A percentile compares a stretch with the other conserved stretches of the same genome.
phyloP scores from a whole-genome alignment of 2,888 invertebrate species.

The Cremastinae sp. region DNA sequence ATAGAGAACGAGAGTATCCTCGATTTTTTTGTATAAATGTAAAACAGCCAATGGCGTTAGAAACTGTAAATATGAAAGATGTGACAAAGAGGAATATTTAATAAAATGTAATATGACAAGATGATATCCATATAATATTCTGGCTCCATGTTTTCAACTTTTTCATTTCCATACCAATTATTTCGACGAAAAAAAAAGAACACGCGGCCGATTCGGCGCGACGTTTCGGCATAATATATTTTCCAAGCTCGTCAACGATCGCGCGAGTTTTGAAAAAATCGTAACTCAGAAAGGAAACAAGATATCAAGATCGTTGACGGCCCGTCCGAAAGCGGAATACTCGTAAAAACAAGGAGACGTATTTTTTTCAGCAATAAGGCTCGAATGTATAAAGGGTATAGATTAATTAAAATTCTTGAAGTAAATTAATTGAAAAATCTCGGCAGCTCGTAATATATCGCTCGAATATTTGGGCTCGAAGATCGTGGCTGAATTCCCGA shows the following conservation, averaged over 20 bases:
- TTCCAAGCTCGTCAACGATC: neutral
- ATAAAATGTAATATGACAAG: slow-evolving; percentile 66
- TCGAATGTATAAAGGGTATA: neutral
- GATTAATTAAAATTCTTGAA: neutral
- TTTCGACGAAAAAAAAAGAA: no score
- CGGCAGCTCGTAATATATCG: neutral
- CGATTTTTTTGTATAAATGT: slow-evolving; percentile 76
- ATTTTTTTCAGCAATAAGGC: neutral
- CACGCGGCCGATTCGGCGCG: no score
- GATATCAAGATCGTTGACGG: neutral
- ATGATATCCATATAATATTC: slow-evolving; percentile 8
- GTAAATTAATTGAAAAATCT: no score
- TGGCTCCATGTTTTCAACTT: neutral
- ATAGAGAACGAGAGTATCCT: slow-evolving; percentile 36
- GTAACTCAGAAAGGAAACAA: neutral
- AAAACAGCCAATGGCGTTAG: slow-evolving; percentile 67
- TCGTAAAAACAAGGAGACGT: neutral
- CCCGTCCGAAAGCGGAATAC: neutral
- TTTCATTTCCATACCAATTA: neutral
- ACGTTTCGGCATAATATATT: no score
- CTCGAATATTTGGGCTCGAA: neutral
- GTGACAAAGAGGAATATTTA: slow-evolving; percentile 72
- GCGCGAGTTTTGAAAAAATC: slow-evolving; percentile 5
- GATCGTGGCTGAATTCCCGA: neutral
- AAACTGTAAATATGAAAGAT: slow-evolving; percentile 38